Percentiles rank a stretch among this genome's conserved stretches.
phyloP scores from a whole-genome alignment of 2,113 vertebrate species.

The Eulemur rufifrons region DNA sequence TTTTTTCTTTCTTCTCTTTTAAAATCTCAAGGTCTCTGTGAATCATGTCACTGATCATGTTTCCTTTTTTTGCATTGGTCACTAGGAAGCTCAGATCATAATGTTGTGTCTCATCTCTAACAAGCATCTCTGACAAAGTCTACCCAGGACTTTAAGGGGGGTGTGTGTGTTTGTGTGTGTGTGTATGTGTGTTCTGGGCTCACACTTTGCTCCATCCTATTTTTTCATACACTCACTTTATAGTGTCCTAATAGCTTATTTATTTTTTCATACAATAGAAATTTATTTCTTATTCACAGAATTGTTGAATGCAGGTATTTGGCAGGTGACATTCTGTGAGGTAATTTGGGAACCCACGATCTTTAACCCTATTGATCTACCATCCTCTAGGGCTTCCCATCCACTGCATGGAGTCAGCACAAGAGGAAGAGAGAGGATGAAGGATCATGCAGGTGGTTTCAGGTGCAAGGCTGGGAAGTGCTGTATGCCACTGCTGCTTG shows the following conservation, averaged over 20 bases:
- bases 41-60: not conserved
- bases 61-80: slow-evolving; percentile 42
- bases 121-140: not conserved
- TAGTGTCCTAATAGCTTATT: not conserved
- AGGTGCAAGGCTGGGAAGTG: not conserved
- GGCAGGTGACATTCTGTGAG: not conserved
- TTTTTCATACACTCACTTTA: not conserved
- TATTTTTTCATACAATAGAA: slow-evolving; percentile 1
- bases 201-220: not conserved
- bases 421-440: not conserved
- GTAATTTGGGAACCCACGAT: not conserved
- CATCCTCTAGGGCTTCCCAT: not conserved
- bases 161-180: not conserved
- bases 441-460: not conserved
- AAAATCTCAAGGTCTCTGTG: not conserved
- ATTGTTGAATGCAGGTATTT: not conserved
- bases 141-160: not conserved
- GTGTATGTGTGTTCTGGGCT: not conserved
- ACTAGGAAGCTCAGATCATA: not conserved
- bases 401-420: not conserved
- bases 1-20: not conserved
- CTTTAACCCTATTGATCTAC: not conserved
- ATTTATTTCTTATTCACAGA: not conserved
- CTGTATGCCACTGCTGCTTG: not conserved
- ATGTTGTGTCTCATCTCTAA: not conserved